Evolutionary conservation across 2,797 vertebrate genomes (phyloP).

Genomic region (Gymnothorax javanicus): DNA sequence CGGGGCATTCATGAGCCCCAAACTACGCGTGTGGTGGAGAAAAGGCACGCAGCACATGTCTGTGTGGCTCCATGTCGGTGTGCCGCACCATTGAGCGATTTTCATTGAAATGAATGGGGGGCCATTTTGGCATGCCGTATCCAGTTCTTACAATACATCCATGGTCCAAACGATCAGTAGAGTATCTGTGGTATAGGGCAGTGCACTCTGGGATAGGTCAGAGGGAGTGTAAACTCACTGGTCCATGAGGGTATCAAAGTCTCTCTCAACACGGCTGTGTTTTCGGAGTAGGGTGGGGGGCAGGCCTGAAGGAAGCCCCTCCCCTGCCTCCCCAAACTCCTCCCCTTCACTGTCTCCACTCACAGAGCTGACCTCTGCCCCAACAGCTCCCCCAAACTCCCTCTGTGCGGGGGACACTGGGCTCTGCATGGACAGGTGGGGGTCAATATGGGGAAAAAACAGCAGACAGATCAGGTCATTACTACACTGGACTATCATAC

Average conservation of each 20-base stretch:
- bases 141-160: too few relatives aligned
- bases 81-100: too few relatives aligned
- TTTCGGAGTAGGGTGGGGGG: constrained; percentile 54
- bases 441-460: background rate
- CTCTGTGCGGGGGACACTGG: constrained; percentile 36
- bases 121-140: too few relatives aligned
- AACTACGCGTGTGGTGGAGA: too few relatives aligned
- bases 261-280: constrained; percentile 58
- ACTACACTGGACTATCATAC: background rate
- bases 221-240: constrained; percentile 67
- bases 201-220: background rate
- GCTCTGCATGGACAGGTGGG: constrained; percentile 48
- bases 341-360: constrained; percentile 49
- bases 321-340: background rate
- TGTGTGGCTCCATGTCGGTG: too few relatives aligned
- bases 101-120: too few relatives aligned
- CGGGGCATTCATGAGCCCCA: too few relatives aligned
- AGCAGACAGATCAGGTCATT: background rate
- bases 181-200: background rate
- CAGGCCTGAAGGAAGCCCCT: constrained; percentile 43
- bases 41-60: too few relatives aligned
- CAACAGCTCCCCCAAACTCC: background rate
- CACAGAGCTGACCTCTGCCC: constrained; percentile 51
- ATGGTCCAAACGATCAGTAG: too few relatives aligned
- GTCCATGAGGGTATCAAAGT: constrained; percentile 62